A percentile compares a stretch with the other conserved stretches of the same genome.
Conservation (phyloP, 2,888 invertebrate species). For the Chrysodeixis includens region DNA sequence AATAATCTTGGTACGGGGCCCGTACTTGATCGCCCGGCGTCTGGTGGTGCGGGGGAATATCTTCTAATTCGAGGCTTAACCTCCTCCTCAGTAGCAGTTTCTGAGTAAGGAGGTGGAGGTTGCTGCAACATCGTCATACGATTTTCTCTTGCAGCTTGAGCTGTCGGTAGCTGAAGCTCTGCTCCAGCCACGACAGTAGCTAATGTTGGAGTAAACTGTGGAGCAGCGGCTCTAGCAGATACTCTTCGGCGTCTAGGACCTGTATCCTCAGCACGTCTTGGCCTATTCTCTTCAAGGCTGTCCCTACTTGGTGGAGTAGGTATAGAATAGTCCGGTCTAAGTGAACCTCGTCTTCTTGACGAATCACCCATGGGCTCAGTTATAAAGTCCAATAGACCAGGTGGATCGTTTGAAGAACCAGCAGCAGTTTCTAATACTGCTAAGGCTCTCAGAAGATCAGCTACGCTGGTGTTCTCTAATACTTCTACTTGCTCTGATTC, state of each 20-base stretch:
- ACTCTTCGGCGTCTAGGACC: slow-evolving; percentile 80
- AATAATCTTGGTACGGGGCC: slow-evolving; percentile 84
- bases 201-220: slow-evolving; percentile 83
- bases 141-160: slow-evolving; percentile 81
- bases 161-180: slow-evolving; percentile 80
- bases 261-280: slow-evolving; percentile 46
- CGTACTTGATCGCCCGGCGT: slow-evolving; percentile 72
- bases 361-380: slow-evolving; percentile 61
- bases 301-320: slow-evolving; percentile 68
- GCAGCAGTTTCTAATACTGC: slow-evolving; percentile 90
- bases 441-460: slow-evolving; percentile 94
- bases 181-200: slow-evolving; percentile 85
- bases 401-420: slow-evolving; percentile 59
- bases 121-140: slow-evolving; percentile 83
- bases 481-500: slow-evolving; percentile 89
- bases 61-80: slow-evolving; percentile 76
- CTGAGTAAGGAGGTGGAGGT: slow-evolving; percentile 84
- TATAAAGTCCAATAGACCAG: slow-evolving; percentile 73
- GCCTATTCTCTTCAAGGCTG: slow-evolving; percentile 69
- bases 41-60: slow-evolving; percentile 83
- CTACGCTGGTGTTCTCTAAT: slow-evolving; percentile 94
- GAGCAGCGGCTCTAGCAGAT: slow-evolving; percentile 81
- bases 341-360: slow-evolving; percentile 77
- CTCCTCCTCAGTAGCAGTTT: slow-evolving; percentile 72
- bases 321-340: slow-evolving; percentile 75